These are phyloP conservation scores for Scotopteryx bipunctaria DNA, from an alignment of 2,888 invertebrate genomes.

Conservation along the genomic window DNA sequence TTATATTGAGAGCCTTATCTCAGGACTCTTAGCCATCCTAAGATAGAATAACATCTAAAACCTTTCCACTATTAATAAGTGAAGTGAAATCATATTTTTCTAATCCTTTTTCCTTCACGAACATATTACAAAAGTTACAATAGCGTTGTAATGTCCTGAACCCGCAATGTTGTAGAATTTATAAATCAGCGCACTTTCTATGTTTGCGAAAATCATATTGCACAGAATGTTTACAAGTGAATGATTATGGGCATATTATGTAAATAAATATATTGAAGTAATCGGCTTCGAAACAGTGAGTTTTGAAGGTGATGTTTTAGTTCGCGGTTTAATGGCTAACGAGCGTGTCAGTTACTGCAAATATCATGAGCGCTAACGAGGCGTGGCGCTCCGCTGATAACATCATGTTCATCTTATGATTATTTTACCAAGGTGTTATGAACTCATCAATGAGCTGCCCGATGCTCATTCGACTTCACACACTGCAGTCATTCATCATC, in stretches of 20 bases:
- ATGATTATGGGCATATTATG: constrained; percentile 29
- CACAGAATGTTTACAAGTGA: constrained; percentile 24
- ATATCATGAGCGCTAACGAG: constrained; percentile 19
- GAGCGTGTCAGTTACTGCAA: constrained; percentile 6
- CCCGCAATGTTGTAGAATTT: constrained; percentile 12
- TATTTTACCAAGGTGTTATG: not conserved
- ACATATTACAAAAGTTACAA: constrained; percentile 1
- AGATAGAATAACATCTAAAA: no score
- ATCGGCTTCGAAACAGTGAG: constrained; percentile 32
- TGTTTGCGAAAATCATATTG: constrained; percentile 27
- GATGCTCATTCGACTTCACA: no score
- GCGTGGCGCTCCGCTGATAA: constrained; percentile 20
- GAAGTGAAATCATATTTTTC: no score
- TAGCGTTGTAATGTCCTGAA: not conserved
- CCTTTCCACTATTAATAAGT: no score
- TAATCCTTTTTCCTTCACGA: no score
- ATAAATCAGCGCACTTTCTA: constrained; percentile 12
- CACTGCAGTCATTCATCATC: no score
- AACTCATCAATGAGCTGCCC: no score
- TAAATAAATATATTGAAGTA: constrained; percentile 32
- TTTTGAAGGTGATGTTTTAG: constrained; percentile 29
- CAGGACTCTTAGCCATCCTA: no score
- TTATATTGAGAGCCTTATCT: no score
- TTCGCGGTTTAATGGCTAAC: constrained; percentile 12
- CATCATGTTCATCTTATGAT: constrained; percentile 10